Percentiles rank a stretch among this genome's conserved stretches.
phyloP scores from a whole-genome alignment of 64 coral and sea anemone genomes.

The Stichodactyla mertensii region DNA sequence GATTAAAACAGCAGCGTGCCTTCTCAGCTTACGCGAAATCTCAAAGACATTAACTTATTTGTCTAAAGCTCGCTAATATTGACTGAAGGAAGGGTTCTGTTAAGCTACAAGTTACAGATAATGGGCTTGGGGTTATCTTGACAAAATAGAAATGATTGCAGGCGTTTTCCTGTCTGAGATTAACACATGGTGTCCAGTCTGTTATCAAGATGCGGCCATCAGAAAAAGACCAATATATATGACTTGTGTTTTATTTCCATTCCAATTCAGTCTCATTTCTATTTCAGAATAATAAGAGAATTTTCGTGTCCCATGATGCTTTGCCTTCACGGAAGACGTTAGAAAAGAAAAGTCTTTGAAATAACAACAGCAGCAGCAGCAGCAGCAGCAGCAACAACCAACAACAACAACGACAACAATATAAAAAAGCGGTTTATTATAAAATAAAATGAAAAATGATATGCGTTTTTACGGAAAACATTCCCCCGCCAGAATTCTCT shows the following conservation, averaged over 20 bases:
- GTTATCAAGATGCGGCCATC: not conserved
- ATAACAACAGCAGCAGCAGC: too few relatives aligned
- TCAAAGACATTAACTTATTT: not conserved
- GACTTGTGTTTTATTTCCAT: not conserved
- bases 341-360: too few relatives aligned
- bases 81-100: not conserved
- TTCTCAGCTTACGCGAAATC: not conserved
- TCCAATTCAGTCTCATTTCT: too few relatives aligned
- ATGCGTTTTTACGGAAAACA: too few relatives aligned
- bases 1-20: not conserved
- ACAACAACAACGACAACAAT: too few relatives aligned
- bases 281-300: too few relatives aligned
- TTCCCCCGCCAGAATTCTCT: too few relatives aligned
- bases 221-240: not conserved
- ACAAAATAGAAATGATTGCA: not conserved
- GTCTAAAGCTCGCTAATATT: not conserved
- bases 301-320: too few relatives aligned
- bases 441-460: too few relatives aligned
- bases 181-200: not conserved
- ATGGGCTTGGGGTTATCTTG: not conserved
- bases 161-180: not conserved
- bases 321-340: too few relatives aligned
- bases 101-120: not conserved
- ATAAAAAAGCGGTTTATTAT: too few relatives aligned
- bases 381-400: too few relatives aligned